Evolutionary conservation across 37 sponge, comb jelly and placozoan species (phyloP).

Genomic region (Chondrosia reniformis): DNA sequence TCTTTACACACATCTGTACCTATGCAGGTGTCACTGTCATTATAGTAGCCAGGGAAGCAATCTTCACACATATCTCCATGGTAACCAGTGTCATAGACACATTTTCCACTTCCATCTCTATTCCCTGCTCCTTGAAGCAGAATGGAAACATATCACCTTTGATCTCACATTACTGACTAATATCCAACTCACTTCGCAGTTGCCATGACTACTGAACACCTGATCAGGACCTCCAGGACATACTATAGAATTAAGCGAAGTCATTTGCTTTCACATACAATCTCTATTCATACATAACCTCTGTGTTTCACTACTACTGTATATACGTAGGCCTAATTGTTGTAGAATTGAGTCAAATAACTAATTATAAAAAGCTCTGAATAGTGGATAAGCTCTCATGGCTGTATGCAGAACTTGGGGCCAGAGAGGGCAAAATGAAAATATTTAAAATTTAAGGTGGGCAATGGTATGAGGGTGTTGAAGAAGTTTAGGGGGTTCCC

Average conservation of each 20-base stretch:
- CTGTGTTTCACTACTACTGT: no score
- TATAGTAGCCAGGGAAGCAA: conserved; percentile 56
- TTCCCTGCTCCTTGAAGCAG: conserved; percentile 59
- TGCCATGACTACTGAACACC: conserved; percentile 76
- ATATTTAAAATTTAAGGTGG: no score
- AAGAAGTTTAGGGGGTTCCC: no score
- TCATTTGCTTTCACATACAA: no score
- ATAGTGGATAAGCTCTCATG: no score
- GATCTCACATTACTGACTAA: background rate
- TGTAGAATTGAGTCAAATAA: no score
- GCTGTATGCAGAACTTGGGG: no score
- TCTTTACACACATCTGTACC: background rate
- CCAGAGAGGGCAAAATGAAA: no score
- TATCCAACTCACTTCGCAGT: conserved; percentile 63
- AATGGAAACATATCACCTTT: background rate
- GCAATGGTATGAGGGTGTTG: no score
- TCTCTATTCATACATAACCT: no score
- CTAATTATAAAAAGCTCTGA: no score
- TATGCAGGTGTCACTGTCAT: conserved; percentile 41
- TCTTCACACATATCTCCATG: conserved; percentile 65
- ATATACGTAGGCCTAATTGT: no score
- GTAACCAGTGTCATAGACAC: conserved; percentile 71
- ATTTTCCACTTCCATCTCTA: conserved; percentile 64
- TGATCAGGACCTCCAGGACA: conserved; percentile 81
- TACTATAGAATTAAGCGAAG: conserved; percentile 43